Conservation (phyloP, 1,140 invertebrate genomes). For the Drosophila asahinai region DNA sequence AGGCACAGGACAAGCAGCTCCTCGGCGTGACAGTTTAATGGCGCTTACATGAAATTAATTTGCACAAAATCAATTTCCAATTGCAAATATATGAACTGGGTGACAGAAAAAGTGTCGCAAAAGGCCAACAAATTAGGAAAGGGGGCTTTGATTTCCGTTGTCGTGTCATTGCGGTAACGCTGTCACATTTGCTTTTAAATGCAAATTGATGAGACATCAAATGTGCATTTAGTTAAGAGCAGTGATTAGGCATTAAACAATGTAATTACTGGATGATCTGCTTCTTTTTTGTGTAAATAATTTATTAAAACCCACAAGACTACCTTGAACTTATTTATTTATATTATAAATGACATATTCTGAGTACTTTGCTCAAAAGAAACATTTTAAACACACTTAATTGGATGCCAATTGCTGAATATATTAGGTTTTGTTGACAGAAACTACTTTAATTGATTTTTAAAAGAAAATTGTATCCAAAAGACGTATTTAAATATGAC, state of each 20-base stretch:
- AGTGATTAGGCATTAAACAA: not conserved
- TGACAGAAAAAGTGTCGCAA: slow-evolving; percentile 21
- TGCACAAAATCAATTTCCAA: slow-evolving; percentile 77
- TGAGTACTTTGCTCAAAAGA: not conserved
- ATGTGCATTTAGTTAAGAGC: slow-evolving; percentile 31
- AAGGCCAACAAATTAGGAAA: slow-evolving; percentile 15
- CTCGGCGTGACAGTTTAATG: slow-evolving; percentile 49
- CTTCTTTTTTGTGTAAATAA: not conserved
- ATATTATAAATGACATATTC: too few relatives aligned
- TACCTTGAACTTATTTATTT: too few relatives aligned
- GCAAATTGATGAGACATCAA: slow-evolving; percentile 51
- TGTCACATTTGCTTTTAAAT: slow-evolving; percentile 52
- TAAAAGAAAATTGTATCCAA: too few relatives aligned
- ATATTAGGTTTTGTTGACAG: not conserved
- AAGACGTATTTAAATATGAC: slow-evolving; percentile 4
- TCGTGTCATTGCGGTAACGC: slow-evolving; percentile 51
- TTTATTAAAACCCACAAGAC: not conserved
- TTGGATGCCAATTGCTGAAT: not conserved
- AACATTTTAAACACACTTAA: not conserved
- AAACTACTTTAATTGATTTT: too few relatives aligned
- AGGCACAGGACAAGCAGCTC: slow-evolving; percentile 1
- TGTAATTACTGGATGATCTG: not conserved
- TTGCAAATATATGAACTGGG: slow-evolving; percentile 36
- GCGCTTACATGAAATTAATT: slow-evolving; percentile 68
- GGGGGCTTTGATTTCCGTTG: slow-evolving; percentile 42